phyloP scores from a whole-genome alignment of 1,140 invertebrate species.

The Dendrolimus punctatus region DNA sequence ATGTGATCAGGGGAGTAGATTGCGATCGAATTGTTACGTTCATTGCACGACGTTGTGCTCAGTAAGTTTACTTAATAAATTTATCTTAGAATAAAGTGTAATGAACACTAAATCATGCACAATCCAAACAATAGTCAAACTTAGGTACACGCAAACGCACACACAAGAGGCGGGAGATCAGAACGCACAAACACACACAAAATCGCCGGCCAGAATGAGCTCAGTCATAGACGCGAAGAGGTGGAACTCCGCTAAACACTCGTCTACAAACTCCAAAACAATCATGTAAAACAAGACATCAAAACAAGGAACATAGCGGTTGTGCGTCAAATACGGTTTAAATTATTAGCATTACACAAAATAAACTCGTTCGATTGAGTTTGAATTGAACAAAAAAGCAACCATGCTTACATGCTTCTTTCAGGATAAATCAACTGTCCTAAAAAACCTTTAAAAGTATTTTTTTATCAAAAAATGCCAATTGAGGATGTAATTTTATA shows the following conservation, averaged over 20 bases:
- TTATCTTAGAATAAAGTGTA: slow-evolving; percentile 3
- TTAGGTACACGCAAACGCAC: slow-evolving; percentile 23
- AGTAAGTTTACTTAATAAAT: slow-evolving; percentile 14
- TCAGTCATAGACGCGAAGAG: slow-evolving; percentile 25
- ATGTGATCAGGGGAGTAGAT: slow-evolving; percentile 31
- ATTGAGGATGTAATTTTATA: no score
- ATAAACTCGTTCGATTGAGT: no score
- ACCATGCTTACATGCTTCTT: no score
- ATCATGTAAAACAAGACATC: slow-evolving; percentile 31
- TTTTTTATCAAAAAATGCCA: no score
- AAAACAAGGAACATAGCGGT: neutral
- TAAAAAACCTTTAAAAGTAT: no score
- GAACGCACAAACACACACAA: slow-evolving; percentile 62
- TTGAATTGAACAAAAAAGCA: no score
- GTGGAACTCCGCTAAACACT: slow-evolving; percentile 13
- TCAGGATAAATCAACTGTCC: no score
- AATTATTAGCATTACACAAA: no score
- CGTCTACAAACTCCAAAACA: slow-evolving; percentile 50
- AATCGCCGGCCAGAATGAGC: slow-evolving; percentile 66
- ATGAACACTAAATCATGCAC: slow-evolving; percentile 30
- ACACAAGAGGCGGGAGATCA: slow-evolving; percentile 40
- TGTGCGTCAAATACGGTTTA: neutral
- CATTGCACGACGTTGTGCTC: slow-evolving; percentile 8
- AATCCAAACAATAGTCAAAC: slow-evolving; percentile 51
- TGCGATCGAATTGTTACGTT: slow-evolving; percentile 15